A percentile compares a stretch with the other conserved stretches of the same genome.
These are phyloP conservation scores for Saccopteryx leptura DNA, from an alignment of 2,113 vertebrate species.

Conservation along the genomic window DNA sequence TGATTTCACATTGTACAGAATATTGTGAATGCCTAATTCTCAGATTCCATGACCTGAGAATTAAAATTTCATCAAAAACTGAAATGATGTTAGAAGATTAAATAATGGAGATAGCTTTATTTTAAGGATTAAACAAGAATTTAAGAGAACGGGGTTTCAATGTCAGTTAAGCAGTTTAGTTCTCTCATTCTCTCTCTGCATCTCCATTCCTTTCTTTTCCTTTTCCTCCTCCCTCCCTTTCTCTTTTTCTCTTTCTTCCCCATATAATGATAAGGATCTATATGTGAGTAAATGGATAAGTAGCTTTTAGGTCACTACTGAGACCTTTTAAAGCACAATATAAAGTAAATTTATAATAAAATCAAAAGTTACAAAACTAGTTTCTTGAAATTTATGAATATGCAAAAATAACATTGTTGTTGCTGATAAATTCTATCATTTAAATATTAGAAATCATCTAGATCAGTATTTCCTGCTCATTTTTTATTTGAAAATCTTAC, in stretches of 20 bases:
- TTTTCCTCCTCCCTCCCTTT: neutral
- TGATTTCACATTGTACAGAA: neutral
- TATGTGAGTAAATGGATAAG: neutral
- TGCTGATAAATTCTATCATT: neutral
- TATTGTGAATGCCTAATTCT: neutral
- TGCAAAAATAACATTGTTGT: neutral
- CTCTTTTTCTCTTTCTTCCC: too few species aligned
- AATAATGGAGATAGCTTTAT: neutral
- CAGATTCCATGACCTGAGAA: neutral
- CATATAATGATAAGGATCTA: neutral
- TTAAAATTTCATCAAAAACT: conserved; percentile 20
- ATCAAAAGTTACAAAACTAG: neutral
- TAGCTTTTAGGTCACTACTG: neutral
- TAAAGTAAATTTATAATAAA: neutral
- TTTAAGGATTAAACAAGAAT: neutral
- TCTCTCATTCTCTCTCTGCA: neutral
- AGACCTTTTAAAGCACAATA: neutral
- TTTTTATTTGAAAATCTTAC: conserved; percentile 18
- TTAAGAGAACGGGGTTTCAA: neutral
- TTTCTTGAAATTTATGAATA: conserved; percentile 24
- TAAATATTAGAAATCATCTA: neutral
- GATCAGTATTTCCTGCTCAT: neutral
- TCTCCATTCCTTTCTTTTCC: rapidly evolving
- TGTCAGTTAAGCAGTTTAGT: neutral
- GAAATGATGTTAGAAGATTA: neutral